Evolutionary conservation across 2,113 vertebrate species (phyloP).

Genomic region (Stictonetta naevosa): DNA sequence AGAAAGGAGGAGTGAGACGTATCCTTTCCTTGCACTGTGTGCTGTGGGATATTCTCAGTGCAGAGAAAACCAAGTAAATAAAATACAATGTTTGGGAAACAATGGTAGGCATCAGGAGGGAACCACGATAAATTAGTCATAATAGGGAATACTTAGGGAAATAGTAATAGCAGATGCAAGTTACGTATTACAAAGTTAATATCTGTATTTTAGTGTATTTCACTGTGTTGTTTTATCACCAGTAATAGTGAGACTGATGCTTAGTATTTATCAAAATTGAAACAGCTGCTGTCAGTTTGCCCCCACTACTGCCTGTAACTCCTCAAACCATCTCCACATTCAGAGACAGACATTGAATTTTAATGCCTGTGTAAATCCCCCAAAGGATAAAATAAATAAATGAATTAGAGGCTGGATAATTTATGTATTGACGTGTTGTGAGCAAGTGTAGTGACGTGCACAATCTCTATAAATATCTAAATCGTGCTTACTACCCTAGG

Average conservation of each 20-base stretch:
- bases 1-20: not conserved
- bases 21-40: accelerated
- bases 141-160: not conserved
- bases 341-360: not conserved
- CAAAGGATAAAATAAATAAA: not conserved
- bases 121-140: not conserved
- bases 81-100: not conserved
- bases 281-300: accelerated
- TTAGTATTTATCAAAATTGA: not conserved
- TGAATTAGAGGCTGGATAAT: not conserved
- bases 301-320: too few species aligned
- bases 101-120: not conserved
- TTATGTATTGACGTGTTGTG: not conserved
- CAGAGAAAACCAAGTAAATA: not conserved
- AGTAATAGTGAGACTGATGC: not conserved
- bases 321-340: accelerated
- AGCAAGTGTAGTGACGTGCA: not conserved
- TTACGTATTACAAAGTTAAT: not conserved
- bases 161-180: not conserved
- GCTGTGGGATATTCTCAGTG: not conserved
- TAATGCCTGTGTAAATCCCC: not conserved
- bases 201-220: not conserved
- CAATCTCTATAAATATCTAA: not conserved
- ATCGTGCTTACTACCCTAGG: not conserved
- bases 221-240: not conserved